Evolutionary conservation across 2,797 vertebrate species (phyloP).

Genomic region (Gymnothorax reevesii): DNA sequence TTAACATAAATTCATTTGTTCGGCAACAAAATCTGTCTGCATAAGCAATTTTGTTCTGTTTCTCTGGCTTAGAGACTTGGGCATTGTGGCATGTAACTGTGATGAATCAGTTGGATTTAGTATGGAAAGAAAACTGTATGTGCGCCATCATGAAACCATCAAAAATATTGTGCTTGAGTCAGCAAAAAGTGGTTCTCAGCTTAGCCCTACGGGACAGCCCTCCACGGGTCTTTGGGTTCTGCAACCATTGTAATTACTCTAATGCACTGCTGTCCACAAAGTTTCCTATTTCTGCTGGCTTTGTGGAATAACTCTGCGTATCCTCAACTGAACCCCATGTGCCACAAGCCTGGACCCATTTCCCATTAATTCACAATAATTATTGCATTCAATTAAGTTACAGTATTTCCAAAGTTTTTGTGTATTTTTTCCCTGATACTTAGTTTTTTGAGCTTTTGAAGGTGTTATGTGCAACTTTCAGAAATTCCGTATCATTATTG

Average conservation of each 20-base stretch:
- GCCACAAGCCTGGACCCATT: background rate
- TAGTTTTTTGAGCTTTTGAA: too few species aligned
- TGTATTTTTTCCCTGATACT: too few species aligned
- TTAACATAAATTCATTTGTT: constrained; percentile 51
- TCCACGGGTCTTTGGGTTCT: background rate
- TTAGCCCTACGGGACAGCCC: constrained; percentile 32
- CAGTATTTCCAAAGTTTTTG: too few species aligned
- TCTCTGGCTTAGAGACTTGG: constrained; percentile 47
- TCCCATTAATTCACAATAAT: background rate
- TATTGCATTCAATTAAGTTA: background rate
- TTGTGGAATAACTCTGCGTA: background rate
- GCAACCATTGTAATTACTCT: constrained; percentile 2
- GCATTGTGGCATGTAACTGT: constrained; percentile 55
- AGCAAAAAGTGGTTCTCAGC: constrained; percentile 34
- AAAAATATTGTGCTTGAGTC: constrained; percentile 42
- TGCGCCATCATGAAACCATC: constrained; percentile 27
- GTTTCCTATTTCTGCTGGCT: background rate
- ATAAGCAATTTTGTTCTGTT: constrained; percentile 47
- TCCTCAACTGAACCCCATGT: background rate
- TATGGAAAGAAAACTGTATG: constrained; percentile 52
- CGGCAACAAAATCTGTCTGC: constrained; percentile 44
- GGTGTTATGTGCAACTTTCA: too few species aligned
- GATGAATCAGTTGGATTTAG: constrained; percentile 53
- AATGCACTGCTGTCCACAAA: background rate
- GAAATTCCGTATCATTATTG: too few species aligned